phyloP scores from a whole-genome alignment of 2,113 vertebrate genomes.

The Sterna hirundo region DNA sequence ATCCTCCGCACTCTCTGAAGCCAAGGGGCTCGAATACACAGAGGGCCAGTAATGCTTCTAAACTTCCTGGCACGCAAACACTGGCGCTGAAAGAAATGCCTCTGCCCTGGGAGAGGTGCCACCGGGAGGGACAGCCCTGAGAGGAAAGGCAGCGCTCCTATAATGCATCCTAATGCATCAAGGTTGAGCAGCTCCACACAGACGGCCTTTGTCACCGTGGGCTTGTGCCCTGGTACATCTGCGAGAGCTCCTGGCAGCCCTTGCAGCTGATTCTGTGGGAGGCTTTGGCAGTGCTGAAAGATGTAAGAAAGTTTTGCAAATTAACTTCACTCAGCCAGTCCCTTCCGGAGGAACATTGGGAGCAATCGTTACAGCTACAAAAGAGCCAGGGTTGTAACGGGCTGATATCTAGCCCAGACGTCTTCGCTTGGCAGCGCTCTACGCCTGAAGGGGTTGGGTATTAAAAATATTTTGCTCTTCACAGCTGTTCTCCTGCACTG shows the following conservation, averaged over 20 bases:
- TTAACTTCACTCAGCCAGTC: not conserved
- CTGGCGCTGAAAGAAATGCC: not conserved
- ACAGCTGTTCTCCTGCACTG: not conserved
- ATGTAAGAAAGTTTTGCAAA: not conserved
- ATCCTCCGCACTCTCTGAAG: not conserved
- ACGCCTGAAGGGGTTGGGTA: not conserved
- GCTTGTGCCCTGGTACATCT: not conserved
- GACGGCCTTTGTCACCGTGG: conserved; percentile 24
- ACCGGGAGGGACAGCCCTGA: not conserved
- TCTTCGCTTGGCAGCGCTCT: not conserved
- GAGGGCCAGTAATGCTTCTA: not conserved
- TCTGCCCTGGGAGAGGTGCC: conserved; percentile 38
- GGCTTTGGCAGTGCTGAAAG: conserved; percentile 3
- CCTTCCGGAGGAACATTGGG: conserved; percentile 24
- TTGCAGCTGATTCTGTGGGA: not conserved
- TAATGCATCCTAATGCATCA: conserved; percentile 24
- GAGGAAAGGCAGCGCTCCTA: conserved; percentile 10
- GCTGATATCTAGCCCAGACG: not conserved
- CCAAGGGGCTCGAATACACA: not conserved
- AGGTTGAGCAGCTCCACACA: conserved; percentile 11
- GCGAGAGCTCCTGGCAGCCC: conserved; percentile 39
- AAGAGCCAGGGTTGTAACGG: not conserved
- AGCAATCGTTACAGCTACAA: not conserved
- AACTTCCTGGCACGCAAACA: not conserved
- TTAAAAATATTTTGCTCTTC: not conserved